These are phyloP conservation scores for Hydriomena furcata DNA, from an alignment of 2,888 invertebrate species.

Conservation along the genomic window DNA sequence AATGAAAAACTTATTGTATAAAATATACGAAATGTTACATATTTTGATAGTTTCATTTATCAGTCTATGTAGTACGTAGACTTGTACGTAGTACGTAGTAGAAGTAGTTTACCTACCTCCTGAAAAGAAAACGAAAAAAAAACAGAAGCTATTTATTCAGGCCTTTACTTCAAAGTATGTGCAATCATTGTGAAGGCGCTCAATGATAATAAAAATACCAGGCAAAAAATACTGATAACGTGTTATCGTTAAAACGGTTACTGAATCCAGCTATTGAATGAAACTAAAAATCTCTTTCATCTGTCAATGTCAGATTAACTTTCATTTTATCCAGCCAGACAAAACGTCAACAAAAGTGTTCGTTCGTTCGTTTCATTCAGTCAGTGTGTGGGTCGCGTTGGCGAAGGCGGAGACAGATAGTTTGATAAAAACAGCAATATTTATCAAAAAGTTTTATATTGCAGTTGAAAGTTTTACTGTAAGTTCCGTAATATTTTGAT, in stretches of 20 bases:
- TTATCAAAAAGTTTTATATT: slow-evolving; percentile 9
- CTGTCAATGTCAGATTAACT: slow-evolving; percentile 24
- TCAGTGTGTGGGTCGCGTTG: slow-evolving; percentile 53
- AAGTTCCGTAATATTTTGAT: too few species aligned
- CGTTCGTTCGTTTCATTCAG: slow-evolving; percentile 5
- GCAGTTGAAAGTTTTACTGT: neutral
- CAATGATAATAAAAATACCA: too few species aligned
- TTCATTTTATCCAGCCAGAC: too few species aligned
- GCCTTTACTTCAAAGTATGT: too few species aligned
- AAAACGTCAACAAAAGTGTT: neutral
- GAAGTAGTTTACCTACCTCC: too few species aligned
- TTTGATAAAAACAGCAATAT: slow-evolving; percentile 3
- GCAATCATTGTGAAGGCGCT: too few species aligned
- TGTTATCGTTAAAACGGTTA: neutral
- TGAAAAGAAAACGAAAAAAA: too few species aligned
- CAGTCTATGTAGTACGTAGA: neutral
- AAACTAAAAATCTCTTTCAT: too few species aligned
- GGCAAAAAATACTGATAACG: neutral
- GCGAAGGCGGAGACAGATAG: slow-evolving; percentile 36
- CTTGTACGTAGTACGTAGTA: too few species aligned
- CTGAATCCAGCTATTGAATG: too few species aligned
- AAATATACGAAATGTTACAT: slow-evolving; percentile 73
- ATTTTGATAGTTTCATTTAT: slow-evolving; percentile 38
- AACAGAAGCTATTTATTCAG: too few species aligned
- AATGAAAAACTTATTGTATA: slow-evolving; percentile 50